Conservation (phyloP, 2,797 vertebrate genomes). For the Pangasius djambal region DNA sequence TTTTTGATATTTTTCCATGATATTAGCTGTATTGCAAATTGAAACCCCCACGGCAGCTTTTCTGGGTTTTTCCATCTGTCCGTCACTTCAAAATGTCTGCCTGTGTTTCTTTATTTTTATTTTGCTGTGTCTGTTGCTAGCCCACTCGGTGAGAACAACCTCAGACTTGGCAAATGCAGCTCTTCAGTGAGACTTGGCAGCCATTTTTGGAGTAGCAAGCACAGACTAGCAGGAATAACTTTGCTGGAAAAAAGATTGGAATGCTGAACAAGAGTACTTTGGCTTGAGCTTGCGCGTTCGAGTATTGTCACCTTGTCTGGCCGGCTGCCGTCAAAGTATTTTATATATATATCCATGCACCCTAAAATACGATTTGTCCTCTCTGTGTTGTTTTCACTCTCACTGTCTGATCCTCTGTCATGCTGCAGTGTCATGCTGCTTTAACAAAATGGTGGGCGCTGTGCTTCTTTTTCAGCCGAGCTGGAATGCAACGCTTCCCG, state of each 20-base stretch:
- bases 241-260: not conserved
- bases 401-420: conserved; percentile 60
- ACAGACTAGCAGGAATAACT: conserved; percentile 27
- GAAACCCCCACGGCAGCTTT: not conserved
- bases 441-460: conserved; percentile 75
- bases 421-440: conserved; percentile 65
- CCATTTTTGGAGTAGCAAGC: conserved; percentile 57
- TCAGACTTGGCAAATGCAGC: conserved; percentile 63
- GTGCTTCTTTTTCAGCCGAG: conserved; percentile 61
- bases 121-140: conserved; percentile 39
- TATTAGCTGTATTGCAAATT: not conserved
- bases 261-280: not conserved
- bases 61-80: not conserved
- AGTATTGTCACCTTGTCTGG: not conserved
- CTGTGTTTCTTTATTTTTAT: conserved; percentile 38
- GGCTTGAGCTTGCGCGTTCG: not conserved
- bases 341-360: not conserved
- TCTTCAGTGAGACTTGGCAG: conserved; percentile 60
- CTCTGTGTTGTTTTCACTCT: not conserved
- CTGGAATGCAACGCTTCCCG: conserved; percentile 52
- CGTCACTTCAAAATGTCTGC: not conserved
- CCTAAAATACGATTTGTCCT: not conserved
- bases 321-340: not conserved
- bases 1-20: not conserved
- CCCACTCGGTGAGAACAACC: conserved; percentile 48